Base-by-base conservation (phyloP, 2,888 invertebrate genomes). In the Plagodis dolabraria region DNA sequence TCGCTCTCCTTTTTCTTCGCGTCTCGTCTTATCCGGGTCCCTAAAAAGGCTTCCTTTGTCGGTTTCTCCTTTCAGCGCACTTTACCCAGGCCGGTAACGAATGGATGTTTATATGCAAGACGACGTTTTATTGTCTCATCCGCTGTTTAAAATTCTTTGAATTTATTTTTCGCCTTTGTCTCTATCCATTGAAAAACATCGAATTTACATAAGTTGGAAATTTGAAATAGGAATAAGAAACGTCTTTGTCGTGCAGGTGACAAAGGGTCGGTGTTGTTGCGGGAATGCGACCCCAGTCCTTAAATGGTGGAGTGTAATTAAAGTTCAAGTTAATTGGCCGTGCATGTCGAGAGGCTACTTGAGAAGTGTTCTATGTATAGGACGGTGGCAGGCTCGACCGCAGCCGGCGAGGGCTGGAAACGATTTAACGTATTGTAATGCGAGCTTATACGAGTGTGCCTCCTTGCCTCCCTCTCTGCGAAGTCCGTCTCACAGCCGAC, bases 1-100 rank as follows among this genome's bases (percentile, higher is more conserved):
- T 86, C 89, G 88, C 83, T 84, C 82, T 87, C 86, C 66, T 86
- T 89, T 89, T 90, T 87, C 86, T 85, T 86, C 82, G 78, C 83
- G 82, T 83, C 82, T 77, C 80, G 78, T 84, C 82, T 84, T 87
- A 85, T 84, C 80, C 81, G 74, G 71, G 75, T 76, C 77, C 80
- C 80, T 80, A 81, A 85, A 85, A 84, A 82, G 79, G 78, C 74
- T 83, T 81, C 78, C 76, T 82, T 81, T 85, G 82, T 82, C 80
- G 80, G 81, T 78, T 83, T 86, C 79, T 80, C 81, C 80, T 82
- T 86, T 86, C 83, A 84, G 70, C 82, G 79, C 76, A 72, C 76
- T 81, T 78, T 75, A 75, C 74, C 70, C 74, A 67, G 65, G 65
- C 4, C 22, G 22, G 73, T 79, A 77, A 85, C 77, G 78, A 83